Conservation (phyloP, 2,113 vertebrate species). For the Triplophysa rosa region DNA sequence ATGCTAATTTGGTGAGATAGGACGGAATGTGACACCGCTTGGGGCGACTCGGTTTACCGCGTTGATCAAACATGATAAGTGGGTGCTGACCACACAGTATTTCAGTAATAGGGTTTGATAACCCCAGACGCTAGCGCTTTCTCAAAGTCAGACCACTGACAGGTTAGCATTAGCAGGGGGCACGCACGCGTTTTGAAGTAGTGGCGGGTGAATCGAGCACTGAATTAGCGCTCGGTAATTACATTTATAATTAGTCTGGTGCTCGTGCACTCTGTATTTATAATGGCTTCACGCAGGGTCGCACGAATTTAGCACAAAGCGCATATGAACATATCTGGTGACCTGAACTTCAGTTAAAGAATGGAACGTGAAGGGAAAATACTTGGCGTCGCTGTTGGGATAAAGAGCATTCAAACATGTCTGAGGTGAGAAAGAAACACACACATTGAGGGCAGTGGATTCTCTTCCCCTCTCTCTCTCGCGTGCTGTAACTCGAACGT, state of each 20-base stretch:
- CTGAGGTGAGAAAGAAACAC: not conserved
- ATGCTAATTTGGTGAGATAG: slow-evolving; percentile 37
- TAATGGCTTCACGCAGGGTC: slow-evolving; percentile 40
- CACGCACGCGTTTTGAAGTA: not conserved
- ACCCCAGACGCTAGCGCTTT: slow-evolving; percentile 11
- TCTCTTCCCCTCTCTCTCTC: not conserved
- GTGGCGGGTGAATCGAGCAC: slow-evolving; percentile 6
- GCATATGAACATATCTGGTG: slow-evolving; percentile 33
- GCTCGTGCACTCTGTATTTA: slow-evolving; percentile 27
- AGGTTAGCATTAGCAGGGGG: slow-evolving; percentile 23
- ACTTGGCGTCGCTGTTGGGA: not conserved
- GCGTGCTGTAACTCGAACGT: not conserved
- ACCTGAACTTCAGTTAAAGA: not conserved
- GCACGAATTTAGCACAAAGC: slow-evolving; percentile 6
- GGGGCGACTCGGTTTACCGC: slow-evolving; percentile 44
- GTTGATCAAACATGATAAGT: slow-evolving; percentile 51
- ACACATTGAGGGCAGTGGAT: not conserved
- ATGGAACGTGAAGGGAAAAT: not conserved
- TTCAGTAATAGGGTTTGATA: slow-evolving; percentile 43
- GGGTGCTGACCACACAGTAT: slow-evolving; percentile 48
- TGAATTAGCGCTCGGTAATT: slow-evolving; percentile 46
- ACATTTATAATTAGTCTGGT: slow-evolving; percentile 49
- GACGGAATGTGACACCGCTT: slow-evolving; percentile 22
- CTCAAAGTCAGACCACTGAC: slow-evolving; percentile 24
- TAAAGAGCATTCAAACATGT: not conserved